These are phyloP conservation scores for Micoletzkya japonica DNA, from an alignment of 2,888 invertebrate species.

Conservation along the genomic window DNA sequence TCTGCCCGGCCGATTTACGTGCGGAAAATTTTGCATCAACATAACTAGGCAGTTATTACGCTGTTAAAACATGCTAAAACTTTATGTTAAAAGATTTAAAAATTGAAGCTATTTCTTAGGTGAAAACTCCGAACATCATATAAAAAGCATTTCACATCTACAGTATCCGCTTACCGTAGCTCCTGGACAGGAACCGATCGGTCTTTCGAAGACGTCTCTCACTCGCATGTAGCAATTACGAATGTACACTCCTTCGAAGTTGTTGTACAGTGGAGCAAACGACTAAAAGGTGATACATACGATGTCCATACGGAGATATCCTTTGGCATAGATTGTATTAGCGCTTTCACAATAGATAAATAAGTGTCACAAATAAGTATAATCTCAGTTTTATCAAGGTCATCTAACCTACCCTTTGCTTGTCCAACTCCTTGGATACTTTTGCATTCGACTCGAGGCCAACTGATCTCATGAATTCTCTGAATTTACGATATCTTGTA, in stretches of 20 bases:
- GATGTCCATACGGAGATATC: background rate
- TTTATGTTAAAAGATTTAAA: no score
- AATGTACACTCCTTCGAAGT: slow-evolving; percentile 60
- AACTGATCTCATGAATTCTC: slow-evolving; percentile 21
- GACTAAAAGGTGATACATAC: slow-evolving; percentile 39
- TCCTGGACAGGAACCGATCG: slow-evolving; percentile 82
- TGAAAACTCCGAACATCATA: no score
- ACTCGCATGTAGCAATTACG: slow-evolving; percentile 71
- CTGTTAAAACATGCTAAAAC: no score
- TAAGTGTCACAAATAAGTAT: background rate
- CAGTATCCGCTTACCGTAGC: no score
- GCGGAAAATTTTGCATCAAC: no score
- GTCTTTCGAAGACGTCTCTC: slow-evolving; percentile 77
- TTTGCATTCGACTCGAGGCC: slow-evolving; percentile 25
- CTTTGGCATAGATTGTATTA: no score
- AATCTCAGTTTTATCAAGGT: background rate
- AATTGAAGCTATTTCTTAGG: no score
- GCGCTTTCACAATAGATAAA: no score
- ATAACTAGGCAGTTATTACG: no score
- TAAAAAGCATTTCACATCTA: no score
- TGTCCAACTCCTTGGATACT: slow-evolving; percentile 11
- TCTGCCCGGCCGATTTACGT: no score
- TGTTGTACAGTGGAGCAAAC: slow-evolving; percentile 57
- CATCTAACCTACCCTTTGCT: slow-evolving; percentile 6
- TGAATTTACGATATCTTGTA: background rate